phyloP scores from a whole-genome alignment of 2,113 vertebrate genomes.

The Carassius carassius region DNA sequence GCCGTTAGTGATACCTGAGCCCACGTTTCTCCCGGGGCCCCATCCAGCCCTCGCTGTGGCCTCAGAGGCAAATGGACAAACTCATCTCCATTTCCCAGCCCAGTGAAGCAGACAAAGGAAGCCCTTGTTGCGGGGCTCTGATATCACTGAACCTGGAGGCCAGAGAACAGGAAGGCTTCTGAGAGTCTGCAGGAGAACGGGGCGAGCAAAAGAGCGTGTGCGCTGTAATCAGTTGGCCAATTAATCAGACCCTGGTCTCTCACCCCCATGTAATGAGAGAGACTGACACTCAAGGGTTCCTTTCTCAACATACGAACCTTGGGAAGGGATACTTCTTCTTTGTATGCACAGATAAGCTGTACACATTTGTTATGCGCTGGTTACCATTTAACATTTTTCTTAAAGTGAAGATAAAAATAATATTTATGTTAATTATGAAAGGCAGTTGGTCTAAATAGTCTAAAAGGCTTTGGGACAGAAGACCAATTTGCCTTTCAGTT shows the following conservation, averaged over 20 bases:
- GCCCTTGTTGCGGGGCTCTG: constrained; percentile 62
- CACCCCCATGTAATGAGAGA: constrained; percentile 65
- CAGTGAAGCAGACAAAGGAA: constrained; percentile 67
- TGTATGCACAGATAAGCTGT: constrained; percentile 1
- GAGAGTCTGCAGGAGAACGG: constrained; percentile 49
- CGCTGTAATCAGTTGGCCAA: constrained; percentile 65
- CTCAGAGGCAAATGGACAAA: constrained; percentile 69
- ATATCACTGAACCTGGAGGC: constrained; percentile 52
- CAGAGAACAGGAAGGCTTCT: constrained; percentile 60
- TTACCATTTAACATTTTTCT: neutral
- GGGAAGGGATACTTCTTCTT: neutral
- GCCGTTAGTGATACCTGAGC: constrained; percentile 56
- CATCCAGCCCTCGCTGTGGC: constrained; percentile 48
- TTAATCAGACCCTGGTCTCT: constrained; percentile 66
- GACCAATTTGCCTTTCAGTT: neutral
- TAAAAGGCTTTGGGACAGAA: neutral
- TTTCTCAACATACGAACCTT: constrained; percentile 45
- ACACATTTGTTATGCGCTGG: neutral
- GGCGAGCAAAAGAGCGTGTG: constrained; percentile 45
- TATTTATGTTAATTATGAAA: neutral
- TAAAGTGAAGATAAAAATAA: neutral
- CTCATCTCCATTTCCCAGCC: constrained; percentile 71
- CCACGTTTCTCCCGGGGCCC: constrained; percentile 44
- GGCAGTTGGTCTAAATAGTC: neutral
- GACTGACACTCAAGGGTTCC: constrained; percentile 52